These are phyloP conservation scores for Tadarida brasiliensis DNA, from an alignment of 2,797 vertebrate species.

Conservation along the genomic window DNA sequence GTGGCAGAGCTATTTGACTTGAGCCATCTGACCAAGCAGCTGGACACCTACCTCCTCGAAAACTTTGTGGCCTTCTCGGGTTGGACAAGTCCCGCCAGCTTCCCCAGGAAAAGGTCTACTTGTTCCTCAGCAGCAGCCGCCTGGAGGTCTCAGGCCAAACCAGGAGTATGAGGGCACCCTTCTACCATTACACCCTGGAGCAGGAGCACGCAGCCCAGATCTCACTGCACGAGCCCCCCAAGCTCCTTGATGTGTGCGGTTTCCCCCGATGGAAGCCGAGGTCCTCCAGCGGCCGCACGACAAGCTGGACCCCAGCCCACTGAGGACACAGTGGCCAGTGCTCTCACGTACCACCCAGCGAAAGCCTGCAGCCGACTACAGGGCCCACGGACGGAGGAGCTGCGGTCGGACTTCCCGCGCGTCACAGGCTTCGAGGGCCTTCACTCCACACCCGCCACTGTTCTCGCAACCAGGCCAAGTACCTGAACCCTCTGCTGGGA, in stretches of 20 bases:
- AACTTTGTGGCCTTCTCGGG: slow-evolving; percentile 93
- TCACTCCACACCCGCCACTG: slow-evolving; percentile 91
- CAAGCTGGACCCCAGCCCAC: slow-evolving; percentile 92
- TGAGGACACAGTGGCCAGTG: slow-evolving; percentile 92
- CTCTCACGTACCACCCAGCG: slow-evolving; percentile 95
- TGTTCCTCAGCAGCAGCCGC: slow-evolving; percentile 93
- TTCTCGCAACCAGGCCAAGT: slow-evolving; percentile 93
- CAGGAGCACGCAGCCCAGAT: slow-evolving; percentile 95
- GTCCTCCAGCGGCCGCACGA: slow-evolving; percentile 92
- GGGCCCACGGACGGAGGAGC: slow-evolving; percentile 93
- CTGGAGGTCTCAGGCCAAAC: slow-evolving; percentile 95
- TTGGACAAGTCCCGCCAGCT: slow-evolving; percentile 94
- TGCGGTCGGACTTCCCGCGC: slow-evolving; percentile 93
- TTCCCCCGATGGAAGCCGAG: slow-evolving; percentile 95
- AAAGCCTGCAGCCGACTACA: slow-evolving; percentile 95
- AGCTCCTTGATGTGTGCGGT: slow-evolving; percentile 96
- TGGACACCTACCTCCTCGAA: slow-evolving; percentile 94
- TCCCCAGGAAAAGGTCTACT: slow-evolving; percentile 93
- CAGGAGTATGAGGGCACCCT: slow-evolving; percentile 96
- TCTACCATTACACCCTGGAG: slow-evolving; percentile 94
- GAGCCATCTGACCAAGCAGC: slow-evolving; percentile 91
- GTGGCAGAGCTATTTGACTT: slow-evolving; percentile 95
- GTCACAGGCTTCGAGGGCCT: slow-evolving; percentile 97
- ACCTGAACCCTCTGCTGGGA: slow-evolving; percentile 93
- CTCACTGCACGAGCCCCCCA: slow-evolving; percentile 92